phyloP scores from a whole-genome alignment of 2,888 invertebrate species.

The Rhodophaea formosa region DNA sequence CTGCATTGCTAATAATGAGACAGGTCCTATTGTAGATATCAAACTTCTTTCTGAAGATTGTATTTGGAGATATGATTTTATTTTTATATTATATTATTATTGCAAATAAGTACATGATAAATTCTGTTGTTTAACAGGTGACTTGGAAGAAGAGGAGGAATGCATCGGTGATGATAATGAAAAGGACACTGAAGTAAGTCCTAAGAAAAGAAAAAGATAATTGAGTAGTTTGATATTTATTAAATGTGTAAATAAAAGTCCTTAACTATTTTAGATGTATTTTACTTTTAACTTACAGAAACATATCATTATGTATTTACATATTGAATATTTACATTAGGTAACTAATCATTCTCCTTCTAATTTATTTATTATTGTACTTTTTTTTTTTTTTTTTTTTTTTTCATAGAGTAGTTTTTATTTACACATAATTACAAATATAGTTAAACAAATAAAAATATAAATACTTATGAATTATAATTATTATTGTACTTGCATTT shows the following conservation, averaged over 20 bases:
- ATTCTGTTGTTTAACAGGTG: slow-evolving; percentile 24
- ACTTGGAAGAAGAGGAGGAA: slow-evolving; percentile 33
- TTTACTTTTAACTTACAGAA: slow-evolving; percentile 4
- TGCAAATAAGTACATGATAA: not conserved
- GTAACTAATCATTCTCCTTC: slow-evolving; percentile 2
- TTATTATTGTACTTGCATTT: slow-evolving; percentile 1
- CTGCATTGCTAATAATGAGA: too few relatives aligned
- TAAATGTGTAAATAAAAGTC: slow-evolving; percentile 12
- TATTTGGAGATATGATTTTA: too few relatives aligned
- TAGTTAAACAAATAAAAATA: too few relatives aligned
- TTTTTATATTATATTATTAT: too few relatives aligned
- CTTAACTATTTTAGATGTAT: not conserved
- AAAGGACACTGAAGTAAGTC: slow-evolving; percentile 35
- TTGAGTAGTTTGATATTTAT: slow-evolving; percentile 6
- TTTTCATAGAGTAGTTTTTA: too few relatives aligned
- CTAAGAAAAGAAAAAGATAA: slow-evolving; percentile 54
- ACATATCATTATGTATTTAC: not conserved
- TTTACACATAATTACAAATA: too few relatives aligned
- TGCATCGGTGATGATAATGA: slow-evolving; percentile 43
- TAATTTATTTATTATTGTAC: slow-evolving; percentile 6
- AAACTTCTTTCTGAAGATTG: too few relatives aligned
- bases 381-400: too few relatives aligned
- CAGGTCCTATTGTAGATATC: too few relatives aligned
- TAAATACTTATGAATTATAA: too few relatives aligned
- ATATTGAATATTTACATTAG: slow-evolving; percentile 10